Percentiles rank a stretch among this genome's conserved stretches.
phyloP scores from a whole-genome alignment of 1,140 invertebrate genomes.

The Ptiloglossa arizonensis region DNA sequence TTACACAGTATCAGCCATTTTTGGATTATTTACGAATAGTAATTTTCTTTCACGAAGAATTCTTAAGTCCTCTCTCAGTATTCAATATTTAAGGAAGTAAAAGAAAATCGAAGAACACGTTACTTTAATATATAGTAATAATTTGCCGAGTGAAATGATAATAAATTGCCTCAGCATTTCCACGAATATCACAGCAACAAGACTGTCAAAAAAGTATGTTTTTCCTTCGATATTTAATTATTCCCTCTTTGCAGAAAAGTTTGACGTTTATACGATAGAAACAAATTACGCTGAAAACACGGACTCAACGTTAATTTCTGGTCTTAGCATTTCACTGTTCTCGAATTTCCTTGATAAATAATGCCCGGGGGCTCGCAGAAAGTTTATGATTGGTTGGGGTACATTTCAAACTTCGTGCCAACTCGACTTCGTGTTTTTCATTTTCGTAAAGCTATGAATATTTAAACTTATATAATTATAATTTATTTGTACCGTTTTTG shows the following conservation, averaged over 20 bases:
- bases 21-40: too few relatives aligned
- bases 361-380: conserved; percentile 20
- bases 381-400: conserved; percentile 28
- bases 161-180: too few relatives aligned
- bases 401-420: conserved; percentile 28
- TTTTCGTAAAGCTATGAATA: conserved; percentile 38
- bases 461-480: conserved; percentile 35
- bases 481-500: conserved; percentile 2
- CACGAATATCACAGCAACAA: too few relatives aligned
- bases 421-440: conserved; percentile 24
- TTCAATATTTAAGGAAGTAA: too few relatives aligned
- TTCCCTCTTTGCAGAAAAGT: conserved; percentile 8
- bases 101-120: too few relatives aligned
- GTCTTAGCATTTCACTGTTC: conserved; percentile 22
- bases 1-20: too few relatives aligned
- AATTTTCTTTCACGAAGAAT: too few relatives aligned
- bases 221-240: background rate
- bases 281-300: conserved; percentile 34
- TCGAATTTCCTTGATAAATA: conserved; percentile 47
- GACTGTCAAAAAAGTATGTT: background rate
- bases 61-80: too few relatives aligned
- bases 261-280: conserved; percentile 32
- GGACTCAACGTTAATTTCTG: conserved; percentile 25
- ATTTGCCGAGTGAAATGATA: too few relatives aligned
- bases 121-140: too few relatives aligned